Evolutionary conservation across 2,888 invertebrate species (phyloP).

Genomic region (Aphelenchoides bicaudatus): DNA sequence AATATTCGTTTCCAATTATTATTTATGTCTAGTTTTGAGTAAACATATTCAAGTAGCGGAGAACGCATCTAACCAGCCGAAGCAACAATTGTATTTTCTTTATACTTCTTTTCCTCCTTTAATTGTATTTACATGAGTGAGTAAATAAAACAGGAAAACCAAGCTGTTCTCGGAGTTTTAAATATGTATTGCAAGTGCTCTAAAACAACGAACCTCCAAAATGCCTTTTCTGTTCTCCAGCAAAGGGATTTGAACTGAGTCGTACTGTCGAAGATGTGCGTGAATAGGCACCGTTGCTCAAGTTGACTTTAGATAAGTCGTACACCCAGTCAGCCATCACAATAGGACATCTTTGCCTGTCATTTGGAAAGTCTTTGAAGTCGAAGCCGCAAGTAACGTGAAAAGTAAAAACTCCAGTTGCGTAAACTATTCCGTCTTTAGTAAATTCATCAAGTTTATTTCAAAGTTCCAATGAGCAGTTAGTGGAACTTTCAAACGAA

Average conservation of each 20-base stretch:
- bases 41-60: background rate
- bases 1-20: background rate
- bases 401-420: conserved; percentile 54
- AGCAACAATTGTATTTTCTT: no score
- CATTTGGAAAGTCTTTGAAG: conserved; percentile 53
- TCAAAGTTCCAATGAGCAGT: no score
- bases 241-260: conserved; percentile 49
- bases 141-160: background rate
- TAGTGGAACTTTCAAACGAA: no score
- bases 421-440: conserved; percentile 40
- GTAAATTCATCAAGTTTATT: no score
- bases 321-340: conserved; percentile 60
- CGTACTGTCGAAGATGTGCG: conserved; percentile 42
- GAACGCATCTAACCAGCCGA: no score
- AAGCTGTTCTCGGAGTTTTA: background rate
- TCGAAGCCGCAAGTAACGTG: conserved; percentile 59
- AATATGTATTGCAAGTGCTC: no score
- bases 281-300: conserved; percentile 36
- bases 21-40: background rate
- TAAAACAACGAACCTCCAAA: conserved; percentile 39
- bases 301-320: conserved; percentile 53
- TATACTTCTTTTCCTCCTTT: background rate
- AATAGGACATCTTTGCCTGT: conserved; percentile 54
- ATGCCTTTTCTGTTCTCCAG: conserved; percentile 42
- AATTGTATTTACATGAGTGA: background rate